Evolutionary conservation across 2,888 invertebrate species (phyloP), one percentile per base, ranked within the genome.

Genomic region (Lottia scabra): DNA sequence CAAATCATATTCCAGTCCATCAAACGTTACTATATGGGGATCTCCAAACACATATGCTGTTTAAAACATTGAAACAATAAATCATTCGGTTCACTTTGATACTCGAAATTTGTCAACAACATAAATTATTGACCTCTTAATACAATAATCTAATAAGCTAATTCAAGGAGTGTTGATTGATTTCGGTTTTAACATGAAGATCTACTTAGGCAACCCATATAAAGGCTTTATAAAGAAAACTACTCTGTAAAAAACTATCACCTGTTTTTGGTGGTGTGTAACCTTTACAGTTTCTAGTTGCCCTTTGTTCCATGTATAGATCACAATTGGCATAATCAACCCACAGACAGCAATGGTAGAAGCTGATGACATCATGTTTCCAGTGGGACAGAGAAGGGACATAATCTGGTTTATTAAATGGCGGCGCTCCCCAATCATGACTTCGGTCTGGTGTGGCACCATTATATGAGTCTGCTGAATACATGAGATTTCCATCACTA

Each of bases 391-490:
- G 90, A 0, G 95, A 95, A 1, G 99, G 98, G 0, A 96, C 95
- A 6, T 75, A 75, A 15, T 77, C 79, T 0, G 82, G 74, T 15
- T 65, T 70, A 5, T 77, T 95, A 93, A 97, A 98, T 3, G 98
- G 98, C 78, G 95, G 93, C 4, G 83, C 78, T 5, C 88, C 87
- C 83, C 84, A 84, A 63, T 77, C 80, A 67, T 86, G 89, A 8
- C 87, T 83, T 27, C 86, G 78, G 72, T 90, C 89, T 0, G 91
- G 90, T 10, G 89, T 88, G 0, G 97, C 97, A 2, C 97, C 98
- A 94, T 96, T 96, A 91, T 95, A 95, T 85, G 97, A 96, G 90
- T 99, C 99, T 81, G 96, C 96, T 0, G 98, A 95, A 89, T 98
- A 91, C 95, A 98, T 96, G 30, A 99, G 92, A 90, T 93, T 95